Conservation (phyloP, 1,140 invertebrate genomes). For the Trypoxylus dichotomus region DNA sequence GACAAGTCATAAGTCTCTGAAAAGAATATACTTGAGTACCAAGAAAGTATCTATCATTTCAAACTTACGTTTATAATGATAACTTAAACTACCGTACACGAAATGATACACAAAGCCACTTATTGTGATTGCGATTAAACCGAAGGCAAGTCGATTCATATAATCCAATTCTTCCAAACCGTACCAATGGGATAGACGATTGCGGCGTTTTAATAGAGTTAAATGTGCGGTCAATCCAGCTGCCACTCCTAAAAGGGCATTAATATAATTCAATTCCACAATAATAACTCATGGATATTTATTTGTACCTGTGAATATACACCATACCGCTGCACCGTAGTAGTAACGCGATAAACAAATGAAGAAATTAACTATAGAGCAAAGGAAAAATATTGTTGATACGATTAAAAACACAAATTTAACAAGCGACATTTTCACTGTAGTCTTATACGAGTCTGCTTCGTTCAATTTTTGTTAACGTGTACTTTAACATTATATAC, state of each 20-base stretch:
- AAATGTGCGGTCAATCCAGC: not conserved
- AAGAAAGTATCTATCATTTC: not conserved
- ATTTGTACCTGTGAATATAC: not conserved
- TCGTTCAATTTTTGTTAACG: too few species aligned
- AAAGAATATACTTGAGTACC: not conserved
- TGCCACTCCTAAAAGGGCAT: not conserved
- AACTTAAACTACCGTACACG: not conserved
- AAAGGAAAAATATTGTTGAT: not conserved
- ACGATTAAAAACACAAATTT: not conserved
- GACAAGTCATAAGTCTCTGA: not conserved
- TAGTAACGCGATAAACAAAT: not conserved
- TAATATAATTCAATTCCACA: not conserved
- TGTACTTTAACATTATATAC: too few species aligned
- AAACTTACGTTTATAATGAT: not conserved
- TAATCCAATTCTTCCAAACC: slow-evolving; percentile 9
- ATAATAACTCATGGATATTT: not conserved
- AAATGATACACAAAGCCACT: not conserved
- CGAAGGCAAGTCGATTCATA: not conserved
- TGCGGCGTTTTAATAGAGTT: not conserved
- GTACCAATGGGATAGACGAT: not conserved
- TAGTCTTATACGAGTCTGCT: too few species aligned
- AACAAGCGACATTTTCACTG: slow-evolving; percentile 5
- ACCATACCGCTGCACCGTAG: not conserved
- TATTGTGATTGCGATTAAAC: not conserved
- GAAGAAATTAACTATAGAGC: not conserved